phyloP scores from a whole-genome alignment of 2,797 vertebrate genomes.

The Staurois parvus region DNA sequence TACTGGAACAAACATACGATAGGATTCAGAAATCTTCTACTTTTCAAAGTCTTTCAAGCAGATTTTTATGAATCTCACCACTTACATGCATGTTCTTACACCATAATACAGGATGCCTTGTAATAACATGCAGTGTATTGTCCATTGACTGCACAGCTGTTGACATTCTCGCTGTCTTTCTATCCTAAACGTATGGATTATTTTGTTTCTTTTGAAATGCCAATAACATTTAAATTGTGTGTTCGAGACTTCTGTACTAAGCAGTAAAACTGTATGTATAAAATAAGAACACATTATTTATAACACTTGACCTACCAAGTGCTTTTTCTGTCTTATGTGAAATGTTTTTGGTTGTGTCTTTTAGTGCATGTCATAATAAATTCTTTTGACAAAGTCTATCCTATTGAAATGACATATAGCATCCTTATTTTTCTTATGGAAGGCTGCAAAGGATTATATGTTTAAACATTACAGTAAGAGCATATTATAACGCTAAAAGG shows the following conservation, averaged over 20 bases:
- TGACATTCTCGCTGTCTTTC: no score
- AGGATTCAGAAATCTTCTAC: no score
- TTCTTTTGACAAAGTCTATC: constrained; percentile 8
- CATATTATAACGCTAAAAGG: no score
- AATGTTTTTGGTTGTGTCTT: neutral
- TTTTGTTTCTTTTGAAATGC: constrained; percentile 31
- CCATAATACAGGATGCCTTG: no score
- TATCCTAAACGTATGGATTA: no score
- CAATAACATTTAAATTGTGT: constrained; percentile 27
- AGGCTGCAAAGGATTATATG: neutral
- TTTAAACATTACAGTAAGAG: no score
- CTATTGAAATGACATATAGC: neutral
- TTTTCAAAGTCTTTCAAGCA: no score
- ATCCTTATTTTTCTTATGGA: neutral
- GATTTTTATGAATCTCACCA: no score
- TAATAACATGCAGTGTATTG: no score
- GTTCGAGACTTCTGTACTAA: neutral
- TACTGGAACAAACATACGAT: no score
- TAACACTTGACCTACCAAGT: constrained; percentile 15
- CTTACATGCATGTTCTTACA: no score
- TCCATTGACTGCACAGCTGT: no score
- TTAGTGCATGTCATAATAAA: constrained; percentile 14
- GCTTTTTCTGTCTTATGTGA: neutral
- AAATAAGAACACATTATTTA: neutral
- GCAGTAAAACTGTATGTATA: constrained; percentile 36